Evolutionary conservation across 2,888 invertebrate species (phyloP), one percentile per base, ranked within the genome.

Genomic region (Thumatha senex): DNA sequence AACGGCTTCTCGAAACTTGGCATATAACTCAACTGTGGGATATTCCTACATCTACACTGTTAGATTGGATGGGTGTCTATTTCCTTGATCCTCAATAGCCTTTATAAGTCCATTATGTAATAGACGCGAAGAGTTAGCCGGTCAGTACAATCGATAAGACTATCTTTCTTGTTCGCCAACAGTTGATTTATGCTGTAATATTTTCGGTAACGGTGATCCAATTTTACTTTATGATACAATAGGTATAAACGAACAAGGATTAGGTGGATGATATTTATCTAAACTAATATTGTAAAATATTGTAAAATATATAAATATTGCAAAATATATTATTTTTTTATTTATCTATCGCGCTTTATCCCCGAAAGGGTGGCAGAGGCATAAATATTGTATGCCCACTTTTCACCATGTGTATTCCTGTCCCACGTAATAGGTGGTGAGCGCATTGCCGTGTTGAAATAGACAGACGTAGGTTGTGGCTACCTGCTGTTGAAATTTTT

Each of bases 91-190:
- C 80, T 80, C 76, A 84, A 78, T 74, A 80, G 79, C 72, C 75
- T 80, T 83, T 82, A 72, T 76, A 79, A 78, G 74, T 70, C 80
- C 70, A 80, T 84, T 85, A 81, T 76, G 70, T 75, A 82, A 78
- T 76, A 73, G 76, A 74, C 71, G 74, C 72, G 67, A 75, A 56
- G 67, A 76, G 75, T 69, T 70, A 70, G 72, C 71, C 66, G 72
- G 71, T 67, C 76, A 71, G 76, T 76, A 80, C 76, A 79, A 78
- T 77, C 66, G 64, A 55, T 51, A 63, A 62, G 68, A 72, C 76
- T 76, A 81, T 81, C 74, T 71, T 69, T 49, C 46, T 63, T 70
- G 75, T 78, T 73, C 69, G 50, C 62, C 64, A 50, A 60, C 14
- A 14, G 54, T 70, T 81, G 84, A 86, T 85, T 85, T 85, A 85